These are phyloP conservation scores for Thumatha senex DNA, from an alignment of 2,888 invertebrate genomes.

Conservation along the genomic window DNA sequence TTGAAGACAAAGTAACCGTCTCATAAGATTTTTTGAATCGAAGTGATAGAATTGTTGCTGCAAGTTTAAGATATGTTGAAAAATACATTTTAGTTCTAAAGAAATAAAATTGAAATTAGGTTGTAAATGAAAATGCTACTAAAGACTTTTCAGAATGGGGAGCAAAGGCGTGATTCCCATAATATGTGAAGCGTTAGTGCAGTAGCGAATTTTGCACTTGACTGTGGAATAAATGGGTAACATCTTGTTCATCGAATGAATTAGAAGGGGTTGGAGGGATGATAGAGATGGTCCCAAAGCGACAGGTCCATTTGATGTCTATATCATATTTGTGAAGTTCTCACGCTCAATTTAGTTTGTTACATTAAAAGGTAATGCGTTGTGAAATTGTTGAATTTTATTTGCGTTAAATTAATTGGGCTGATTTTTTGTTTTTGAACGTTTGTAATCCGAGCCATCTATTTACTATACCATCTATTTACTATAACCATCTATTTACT, in stretches of 20 bases:
- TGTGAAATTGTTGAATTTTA: constrained; percentile 39
- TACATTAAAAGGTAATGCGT: constrained; percentile 50
- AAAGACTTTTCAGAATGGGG: constrained; percentile 35
- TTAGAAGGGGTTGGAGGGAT: constrained; percentile 36
- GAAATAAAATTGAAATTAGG: constrained; percentile 7
- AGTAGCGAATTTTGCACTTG: constrained; percentile 78
- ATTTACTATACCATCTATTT: no score
- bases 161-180: constrained; percentile 75
- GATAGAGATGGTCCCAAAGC: constrained; percentile 34
- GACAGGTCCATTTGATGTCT: constrained; percentile 40
- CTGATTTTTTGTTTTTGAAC: neutral
- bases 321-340: constrained; percentile 51
- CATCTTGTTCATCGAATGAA: constrained; percentile 63
- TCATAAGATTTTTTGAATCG: constrained; percentile 41
- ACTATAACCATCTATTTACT: no score
- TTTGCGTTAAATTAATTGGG: neutral
- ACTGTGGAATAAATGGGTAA: constrained; percentile 64
- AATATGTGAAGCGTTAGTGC: constrained; percentile 70
- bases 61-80: constrained; percentile 15
- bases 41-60: constrained; percentile 43
- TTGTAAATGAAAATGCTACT: constrained; percentile 1
- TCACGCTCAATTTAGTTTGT: constrained; percentile 59
- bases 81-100: constrained; percentile 26
- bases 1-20: neutral
- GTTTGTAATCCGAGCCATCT: neutral